These are phyloP conservation scores for Drosophila truncata DNA, from an alignment of 1,140 invertebrate genomes.

Conservation along the genomic window DNA sequence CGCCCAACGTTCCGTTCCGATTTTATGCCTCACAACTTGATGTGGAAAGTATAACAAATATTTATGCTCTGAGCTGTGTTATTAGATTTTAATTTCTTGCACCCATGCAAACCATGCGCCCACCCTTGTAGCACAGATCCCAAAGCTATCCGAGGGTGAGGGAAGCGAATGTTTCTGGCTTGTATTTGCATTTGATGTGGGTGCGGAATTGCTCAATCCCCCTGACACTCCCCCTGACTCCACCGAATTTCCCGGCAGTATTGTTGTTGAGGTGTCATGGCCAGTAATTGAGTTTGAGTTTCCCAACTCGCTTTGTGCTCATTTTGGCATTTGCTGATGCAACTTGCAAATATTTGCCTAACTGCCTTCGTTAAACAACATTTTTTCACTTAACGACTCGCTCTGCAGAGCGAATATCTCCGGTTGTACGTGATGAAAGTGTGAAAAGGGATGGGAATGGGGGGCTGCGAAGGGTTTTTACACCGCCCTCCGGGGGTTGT, in stretches of 20 bases:
- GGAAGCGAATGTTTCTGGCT: slow-evolving; percentile 74
- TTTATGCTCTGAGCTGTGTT: slow-evolving; percentile 83
- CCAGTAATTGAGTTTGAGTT: slow-evolving; percentile 79
- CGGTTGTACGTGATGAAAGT: slow-evolving; percentile 65
- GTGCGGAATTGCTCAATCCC: slow-evolving; percentile 43
- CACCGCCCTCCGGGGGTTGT: slow-evolving; percentile 46
- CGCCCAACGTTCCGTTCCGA: slow-evolving; percentile 13
- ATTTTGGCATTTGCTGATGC: slow-evolving; percentile 72
- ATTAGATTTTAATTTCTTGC: slow-evolving; percentile 84
- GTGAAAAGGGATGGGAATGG: slow-evolving; percentile 12
- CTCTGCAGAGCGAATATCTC: slow-evolving; percentile 61
- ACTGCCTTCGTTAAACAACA: slow-evolving; percentile 70
- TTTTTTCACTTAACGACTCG: slow-evolving; percentile 14
- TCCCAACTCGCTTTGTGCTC: slow-evolving; percentile 47
- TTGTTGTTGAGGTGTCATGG: slow-evolving; percentile 78
- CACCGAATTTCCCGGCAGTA: slow-evolving; percentile 6
- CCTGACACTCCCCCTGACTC: slow-evolving; percentile 16
- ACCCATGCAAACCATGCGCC: slow-evolving; percentile 66
- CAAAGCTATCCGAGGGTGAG: slow-evolving; percentile 2
- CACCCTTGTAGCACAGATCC: slow-evolving; percentile 5
- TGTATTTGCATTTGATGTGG: slow-evolving; percentile 70
- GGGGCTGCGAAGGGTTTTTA: slow-evolving; percentile 23
- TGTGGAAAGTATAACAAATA: slow-evolving; percentile 80
- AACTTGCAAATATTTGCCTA: slow-evolving; percentile 81
- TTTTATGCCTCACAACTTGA: slow-evolving; percentile 40